Conservation (phyloP, 2,113 vertebrate genomes). For the Pangasianodon hypophthalmus region DNA sequence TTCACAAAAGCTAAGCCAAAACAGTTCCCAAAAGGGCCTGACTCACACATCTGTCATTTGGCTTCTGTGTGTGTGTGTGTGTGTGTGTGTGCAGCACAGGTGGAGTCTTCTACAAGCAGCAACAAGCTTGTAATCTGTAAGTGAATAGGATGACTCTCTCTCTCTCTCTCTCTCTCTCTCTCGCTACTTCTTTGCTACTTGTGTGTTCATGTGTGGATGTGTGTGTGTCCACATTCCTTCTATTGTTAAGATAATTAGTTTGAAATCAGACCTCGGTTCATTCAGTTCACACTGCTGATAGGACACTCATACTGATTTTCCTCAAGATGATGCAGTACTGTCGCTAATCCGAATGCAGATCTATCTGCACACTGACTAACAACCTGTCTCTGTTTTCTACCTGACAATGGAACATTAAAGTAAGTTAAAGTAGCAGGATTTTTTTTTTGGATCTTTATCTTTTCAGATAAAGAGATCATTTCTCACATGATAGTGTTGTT, state of each 20-base stretch:
- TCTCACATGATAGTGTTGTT: neutral
- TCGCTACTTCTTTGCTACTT: neutral
- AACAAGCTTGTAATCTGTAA: constrained; percentile 33
- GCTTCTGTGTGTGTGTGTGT: neutral
- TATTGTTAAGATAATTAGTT: constrained; percentile 29
- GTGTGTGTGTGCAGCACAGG: constrained; percentile 21
- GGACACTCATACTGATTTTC: neutral
- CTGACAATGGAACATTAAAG: neutral
- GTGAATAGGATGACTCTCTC: constrained; percentile 10
- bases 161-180: neutral
- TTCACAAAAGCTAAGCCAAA: neutral
- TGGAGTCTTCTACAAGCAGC: constrained; percentile 42
- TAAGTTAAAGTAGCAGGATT: neutral
- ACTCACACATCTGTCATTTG: constrained; percentile 35
- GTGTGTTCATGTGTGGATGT: neutral
- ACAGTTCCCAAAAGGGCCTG: neutral
- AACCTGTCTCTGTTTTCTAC: neutral
- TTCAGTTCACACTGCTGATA: neutral
- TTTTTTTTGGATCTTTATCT: neutral
- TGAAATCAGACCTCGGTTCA: constrained; percentile 16
- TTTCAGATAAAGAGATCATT: neutral
- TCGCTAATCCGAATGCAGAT: neutral
- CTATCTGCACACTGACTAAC: neutral
- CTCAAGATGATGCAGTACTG: neutral
- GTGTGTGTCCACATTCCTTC: constrained; percentile 26